phyloP scores from a whole-genome alignment of 23 tunicate species.

The Trididemnum clinides region DNA sequence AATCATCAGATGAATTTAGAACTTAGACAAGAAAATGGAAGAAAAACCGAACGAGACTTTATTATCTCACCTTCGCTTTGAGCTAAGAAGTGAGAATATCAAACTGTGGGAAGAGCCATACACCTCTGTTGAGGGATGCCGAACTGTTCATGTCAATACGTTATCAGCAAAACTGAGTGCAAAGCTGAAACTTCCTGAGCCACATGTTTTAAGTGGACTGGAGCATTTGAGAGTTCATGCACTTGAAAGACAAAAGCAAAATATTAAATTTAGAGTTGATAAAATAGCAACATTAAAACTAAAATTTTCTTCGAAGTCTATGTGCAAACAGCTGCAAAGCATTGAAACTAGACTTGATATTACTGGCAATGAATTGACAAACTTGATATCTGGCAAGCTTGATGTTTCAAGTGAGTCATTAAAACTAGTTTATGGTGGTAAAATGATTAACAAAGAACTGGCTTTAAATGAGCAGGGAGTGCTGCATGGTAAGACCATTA shows the following conservation, averaged over 20 bases:
- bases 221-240: conserved; percentile 47
- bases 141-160: neutral
- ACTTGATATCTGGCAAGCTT: conserved; percentile 23
- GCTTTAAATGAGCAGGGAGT: conserved; percentile 50
- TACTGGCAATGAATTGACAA: conserved; percentile 22
- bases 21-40: no score
- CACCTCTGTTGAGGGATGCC: conserved; percentile 14
- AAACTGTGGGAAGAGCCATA: conserved; percentile 70
- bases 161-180: neutral
- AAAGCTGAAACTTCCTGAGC: conserved; percentile 35
- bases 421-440: conserved; percentile 65
- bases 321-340: neutral
- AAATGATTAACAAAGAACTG: conserved; percentile 27
- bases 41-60: conserved; percentile 1
- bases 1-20: no score
- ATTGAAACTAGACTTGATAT: conserved; percentile 61
- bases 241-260: conserved; percentile 49
- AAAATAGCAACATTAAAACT: conserved; percentile 52
- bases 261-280: conserved; percentile 36
- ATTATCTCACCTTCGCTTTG: conserved; percentile 4
- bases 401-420: neutral
- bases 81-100: conserved; percentile 36
- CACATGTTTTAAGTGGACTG: conserved; percentile 14
- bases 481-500: conserved; percentile 56
- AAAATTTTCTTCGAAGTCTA: conserved; percentile 51